phyloP scores from a whole-genome alignment of 2,888 invertebrate genomes.

The Dichetophora obliterata region DNA sequence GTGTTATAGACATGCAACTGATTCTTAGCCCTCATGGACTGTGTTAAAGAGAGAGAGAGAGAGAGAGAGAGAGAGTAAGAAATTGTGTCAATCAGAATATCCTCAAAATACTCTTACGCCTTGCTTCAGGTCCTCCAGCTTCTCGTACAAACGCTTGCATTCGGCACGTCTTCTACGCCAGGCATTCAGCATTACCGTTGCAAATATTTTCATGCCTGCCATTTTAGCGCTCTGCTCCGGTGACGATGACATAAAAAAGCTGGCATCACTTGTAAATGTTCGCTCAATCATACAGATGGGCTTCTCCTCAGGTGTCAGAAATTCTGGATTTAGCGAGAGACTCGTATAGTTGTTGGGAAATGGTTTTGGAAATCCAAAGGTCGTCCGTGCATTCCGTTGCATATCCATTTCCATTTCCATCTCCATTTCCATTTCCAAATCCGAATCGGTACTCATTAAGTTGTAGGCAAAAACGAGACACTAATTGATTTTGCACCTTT shows the following conservation, averaged over 20 bases:
- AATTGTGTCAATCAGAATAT: background rate
- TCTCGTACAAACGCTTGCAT: conserved; percentile 53
- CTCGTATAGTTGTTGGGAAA: conserved; percentile 30
- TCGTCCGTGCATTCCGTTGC: background rate
- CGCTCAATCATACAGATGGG: conserved; percentile 2
- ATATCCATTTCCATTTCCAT: too few relatives aligned
- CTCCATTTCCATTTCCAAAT: background rate
- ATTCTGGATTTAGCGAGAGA: conserved; percentile 13
- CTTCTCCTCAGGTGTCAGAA: background rate
- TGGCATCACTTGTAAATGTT: background rate
- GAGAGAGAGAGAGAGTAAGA: background rate
- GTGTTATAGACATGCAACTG: conserved; percentile 61
- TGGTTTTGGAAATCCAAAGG: background rate
- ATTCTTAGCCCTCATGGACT: conserved; percentile 58
- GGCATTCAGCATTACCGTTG: conserved; percentile 60
- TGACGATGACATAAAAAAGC: background rate
- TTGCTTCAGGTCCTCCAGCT: conserved; percentile 52
- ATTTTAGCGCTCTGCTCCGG: conserved; percentile 20
- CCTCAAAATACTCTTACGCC: conserved; percentile 51
- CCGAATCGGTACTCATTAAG: background rate
- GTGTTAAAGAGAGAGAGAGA: background rate
- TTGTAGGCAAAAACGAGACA: background rate
- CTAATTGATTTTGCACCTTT: background rate
- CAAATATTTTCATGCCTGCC: conserved; percentile 59
- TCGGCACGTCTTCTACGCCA: conserved; percentile 64